Evolutionary conservation across 2,797 vertebrate species (phyloP).

Genomic region (Peromyscus nudipes): DNA sequence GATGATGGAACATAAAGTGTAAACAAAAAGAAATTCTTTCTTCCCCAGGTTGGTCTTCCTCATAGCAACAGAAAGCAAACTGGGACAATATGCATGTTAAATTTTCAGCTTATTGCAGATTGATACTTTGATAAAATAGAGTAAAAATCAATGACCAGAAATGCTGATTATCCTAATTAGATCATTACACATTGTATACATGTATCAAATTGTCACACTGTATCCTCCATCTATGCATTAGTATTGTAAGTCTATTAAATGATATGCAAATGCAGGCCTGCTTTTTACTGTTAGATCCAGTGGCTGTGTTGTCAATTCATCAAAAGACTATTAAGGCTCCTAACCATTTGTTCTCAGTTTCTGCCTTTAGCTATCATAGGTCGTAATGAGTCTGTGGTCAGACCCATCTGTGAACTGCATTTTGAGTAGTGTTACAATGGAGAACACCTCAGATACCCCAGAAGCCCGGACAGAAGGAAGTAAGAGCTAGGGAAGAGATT

Average conservation of each 20-base stretch:
- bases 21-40: background rate
- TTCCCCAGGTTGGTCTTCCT: background rate
- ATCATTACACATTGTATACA: constrained; percentile 3
- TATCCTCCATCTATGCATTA: background rate
- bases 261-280: background rate
- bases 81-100: background rate
- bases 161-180: constrained; percentile 13
- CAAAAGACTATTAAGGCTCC: background rate
- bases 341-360: background rate
- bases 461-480: background rate
- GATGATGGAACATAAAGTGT: background rate
- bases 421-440: background rate
- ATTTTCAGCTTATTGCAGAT: background rate
- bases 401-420: background rate
- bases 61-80: background rate
- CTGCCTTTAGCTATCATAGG: background rate
- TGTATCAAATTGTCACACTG: background rate
- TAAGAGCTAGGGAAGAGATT: background rate
- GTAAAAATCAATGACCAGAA: constrained; percentile 17
- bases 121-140: background rate
- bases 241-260: constrained; percentile 19
- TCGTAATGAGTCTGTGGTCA: background rate
- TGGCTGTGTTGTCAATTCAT: background rate
- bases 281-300: constrained; percentile 1
- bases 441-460: background rate